These are phyloP conservation scores for Pollenia angustigena DNA, from an alignment of 2,888 invertebrate genomes.

Conservation along the genomic window DNA sequence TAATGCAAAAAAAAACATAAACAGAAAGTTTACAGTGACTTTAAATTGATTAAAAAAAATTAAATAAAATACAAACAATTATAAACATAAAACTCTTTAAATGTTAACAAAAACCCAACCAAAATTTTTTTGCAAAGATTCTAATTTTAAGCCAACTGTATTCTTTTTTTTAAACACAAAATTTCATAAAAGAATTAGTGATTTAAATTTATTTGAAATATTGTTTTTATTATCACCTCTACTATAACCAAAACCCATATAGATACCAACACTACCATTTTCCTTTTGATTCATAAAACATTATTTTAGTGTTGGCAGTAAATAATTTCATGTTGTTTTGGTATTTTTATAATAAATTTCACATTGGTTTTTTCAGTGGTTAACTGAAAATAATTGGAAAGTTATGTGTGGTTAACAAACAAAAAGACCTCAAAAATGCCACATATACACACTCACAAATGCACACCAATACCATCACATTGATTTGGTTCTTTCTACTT, in stretches of 20 bases:
- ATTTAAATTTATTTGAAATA: slow-evolving; percentile 32
- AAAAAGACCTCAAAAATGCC: slow-evolving; percentile 54
- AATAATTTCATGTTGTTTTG: slow-evolving; percentile 67
- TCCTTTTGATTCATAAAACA: slow-evolving; percentile 32
- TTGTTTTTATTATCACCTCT: not conserved
- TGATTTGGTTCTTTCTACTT: not conserved
- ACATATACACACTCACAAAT: slow-evolving; percentile 4
- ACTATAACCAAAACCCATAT: not conserved
- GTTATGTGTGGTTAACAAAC: slow-evolving; percentile 71
- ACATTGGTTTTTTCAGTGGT: slow-evolving; percentile 69
- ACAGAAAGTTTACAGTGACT: slow-evolving; percentile 5
- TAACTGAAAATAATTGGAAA: slow-evolving; percentile 72
- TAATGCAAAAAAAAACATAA: slow-evolving; percentile 28
- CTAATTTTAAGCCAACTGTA: not conserved
- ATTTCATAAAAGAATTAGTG: not conserved
- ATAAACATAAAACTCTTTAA: slow-evolving; percentile 1
- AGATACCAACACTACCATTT: slow-evolving; percentile 20
- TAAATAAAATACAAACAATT: slow-evolving; percentile 17
- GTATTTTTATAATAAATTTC: slow-evolving; percentile 73
- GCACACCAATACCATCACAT: not conserved
- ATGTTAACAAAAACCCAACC: too few species aligned
- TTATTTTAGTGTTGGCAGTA: slow-evolving; percentile 62
- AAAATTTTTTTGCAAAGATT: not conserved
- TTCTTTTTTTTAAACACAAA: slow-evolving; percentile 9
- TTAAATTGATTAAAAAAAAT: not conserved